Evolutionary conservation across 1,140 invertebrate species (phyloP).

Genomic region (Tachypleus tridentatus): DNA sequence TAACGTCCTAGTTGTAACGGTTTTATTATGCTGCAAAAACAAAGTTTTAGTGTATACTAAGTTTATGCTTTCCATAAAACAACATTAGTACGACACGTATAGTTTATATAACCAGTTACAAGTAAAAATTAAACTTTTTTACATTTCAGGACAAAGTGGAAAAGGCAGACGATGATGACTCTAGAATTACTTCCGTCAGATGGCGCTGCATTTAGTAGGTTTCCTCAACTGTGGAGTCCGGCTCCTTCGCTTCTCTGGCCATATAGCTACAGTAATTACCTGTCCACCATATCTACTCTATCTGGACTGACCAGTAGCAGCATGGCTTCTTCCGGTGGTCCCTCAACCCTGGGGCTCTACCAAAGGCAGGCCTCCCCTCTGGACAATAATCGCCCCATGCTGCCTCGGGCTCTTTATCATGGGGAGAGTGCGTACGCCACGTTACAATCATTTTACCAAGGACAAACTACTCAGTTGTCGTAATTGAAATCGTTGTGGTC

Average conservation of each 20-base stretch:
- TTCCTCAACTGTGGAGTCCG: conserved; percentile 13
- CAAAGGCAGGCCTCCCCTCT: conserved; percentile 6
- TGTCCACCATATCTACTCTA: conserved; percentile 17
- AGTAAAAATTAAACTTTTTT: no score
- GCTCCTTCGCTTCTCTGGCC: conserved; percentile 14
- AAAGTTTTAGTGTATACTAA: no score
- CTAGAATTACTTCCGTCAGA: conserved; percentile 18
- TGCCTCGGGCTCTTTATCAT: conserved; percentile 15
- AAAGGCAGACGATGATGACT: conserved; percentile 21
- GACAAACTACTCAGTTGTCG: conserved; percentile 8
- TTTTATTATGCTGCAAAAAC: no score
- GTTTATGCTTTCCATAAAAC: no score
- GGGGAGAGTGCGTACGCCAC: conserved; percentile 5
- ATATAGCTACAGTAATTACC: conserved; percentile 18
- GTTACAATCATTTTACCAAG: conserved; percentile 13
- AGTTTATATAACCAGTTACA: no score
- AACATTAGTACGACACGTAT: no score
- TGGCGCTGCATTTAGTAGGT: conserved; percentile 3
- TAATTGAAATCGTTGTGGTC: no score
- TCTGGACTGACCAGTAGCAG: conserved; percentile 9
- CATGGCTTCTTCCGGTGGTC: conserved; percentile 1
- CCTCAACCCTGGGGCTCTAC: conserved; percentile 12
- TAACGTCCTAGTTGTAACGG: no score
- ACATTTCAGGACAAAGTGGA: conserved; percentile 21
- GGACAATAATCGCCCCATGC: conserved; percentile 2